phyloP scores from a whole-genome alignment of 2,888 invertebrate genomes.

The Perithous albicinctus region DNA sequence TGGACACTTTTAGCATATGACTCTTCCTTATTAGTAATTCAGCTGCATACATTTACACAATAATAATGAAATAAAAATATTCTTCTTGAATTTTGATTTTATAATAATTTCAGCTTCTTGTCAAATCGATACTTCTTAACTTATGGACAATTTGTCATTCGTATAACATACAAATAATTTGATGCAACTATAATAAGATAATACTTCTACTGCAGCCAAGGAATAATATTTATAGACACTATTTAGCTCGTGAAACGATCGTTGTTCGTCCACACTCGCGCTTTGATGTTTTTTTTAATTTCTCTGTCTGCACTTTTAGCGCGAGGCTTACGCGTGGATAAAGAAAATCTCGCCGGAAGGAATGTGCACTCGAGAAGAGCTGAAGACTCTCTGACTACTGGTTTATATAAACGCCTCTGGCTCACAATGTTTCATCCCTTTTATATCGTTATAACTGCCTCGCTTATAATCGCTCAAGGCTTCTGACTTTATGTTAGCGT shows the following conservation, averaged over 20 bases:
- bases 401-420: constrained; percentile 15
- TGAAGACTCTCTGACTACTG: constrained; percentile 33
- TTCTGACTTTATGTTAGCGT: neutral
- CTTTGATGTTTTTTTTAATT: constrained; percentile 1
- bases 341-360: constrained; percentile 36
- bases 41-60: too few species aligned
- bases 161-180: neutral
- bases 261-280: neutral
- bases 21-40: neutral
- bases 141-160: neutral
- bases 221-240: neutral
- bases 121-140: neutral
- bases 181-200: neutral
- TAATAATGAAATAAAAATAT: neutral
- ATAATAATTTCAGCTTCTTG: neutral
- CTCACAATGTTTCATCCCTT: neutral
- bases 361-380: constrained; percentile 6
- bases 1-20: too few species aligned
- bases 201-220: neutral
- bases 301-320: neutral
- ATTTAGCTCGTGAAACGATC: neutral
- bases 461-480: constrained; percentile 45
- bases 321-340: neutral
- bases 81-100: neutral
- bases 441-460: constrained; percentile 32